Conservation (phyloP, 2,888 invertebrate genomes). For the Drosophila mimica region DNA sequence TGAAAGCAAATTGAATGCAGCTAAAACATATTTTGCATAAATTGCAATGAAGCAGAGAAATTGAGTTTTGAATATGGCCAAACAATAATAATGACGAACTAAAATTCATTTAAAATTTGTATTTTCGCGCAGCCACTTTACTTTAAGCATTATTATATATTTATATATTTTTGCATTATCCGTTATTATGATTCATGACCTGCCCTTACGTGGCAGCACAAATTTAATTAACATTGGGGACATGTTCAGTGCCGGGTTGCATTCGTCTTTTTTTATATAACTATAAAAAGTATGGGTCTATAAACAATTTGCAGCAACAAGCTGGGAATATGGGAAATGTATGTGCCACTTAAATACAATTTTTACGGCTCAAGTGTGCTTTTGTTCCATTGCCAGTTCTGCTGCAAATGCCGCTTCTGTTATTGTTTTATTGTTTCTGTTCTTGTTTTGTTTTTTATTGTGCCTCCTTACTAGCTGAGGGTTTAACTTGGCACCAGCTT, state of each 20-base stretch:
- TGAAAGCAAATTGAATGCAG: background rate
- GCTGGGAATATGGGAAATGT: slow-evolving; percentile 49
- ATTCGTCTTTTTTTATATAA: slow-evolving; percentile 16
- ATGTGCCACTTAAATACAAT: slow-evolving; percentile 60
- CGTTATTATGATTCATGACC: slow-evolving; percentile 25
- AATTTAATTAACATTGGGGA: slow-evolving; percentile 51
- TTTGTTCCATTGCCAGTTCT: slow-evolving; percentile 26
- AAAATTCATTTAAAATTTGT: slow-evolving; percentile 62
- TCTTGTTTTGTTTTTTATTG: background rate
- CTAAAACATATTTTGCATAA: background rate
- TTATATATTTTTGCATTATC: background rate
- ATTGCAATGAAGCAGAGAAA: background rate
- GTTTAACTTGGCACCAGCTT: slow-evolving; percentile 42
- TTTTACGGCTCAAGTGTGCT: slow-evolving; percentile 39
- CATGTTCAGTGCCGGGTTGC: slow-evolving; percentile 10
- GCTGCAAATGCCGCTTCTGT: slow-evolving; percentile 13
- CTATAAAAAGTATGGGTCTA: slow-evolving; percentile 29
- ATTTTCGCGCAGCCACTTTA: slow-evolving; percentile 20
- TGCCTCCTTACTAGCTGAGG: slow-evolving; percentile 25
- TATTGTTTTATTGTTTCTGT: slow-evolving; percentile 21
- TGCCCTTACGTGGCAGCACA: slow-evolving; percentile 31
- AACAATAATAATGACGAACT: slow-evolving; percentile 19
- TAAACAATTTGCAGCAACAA: slow-evolving; percentile 34
- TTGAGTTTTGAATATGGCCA: background rate
- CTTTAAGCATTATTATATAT: background rate